Base-by-base conservation (phyloP, 2,888 invertebrate genomes). In the Lithophane semibrunnea region DNA sequence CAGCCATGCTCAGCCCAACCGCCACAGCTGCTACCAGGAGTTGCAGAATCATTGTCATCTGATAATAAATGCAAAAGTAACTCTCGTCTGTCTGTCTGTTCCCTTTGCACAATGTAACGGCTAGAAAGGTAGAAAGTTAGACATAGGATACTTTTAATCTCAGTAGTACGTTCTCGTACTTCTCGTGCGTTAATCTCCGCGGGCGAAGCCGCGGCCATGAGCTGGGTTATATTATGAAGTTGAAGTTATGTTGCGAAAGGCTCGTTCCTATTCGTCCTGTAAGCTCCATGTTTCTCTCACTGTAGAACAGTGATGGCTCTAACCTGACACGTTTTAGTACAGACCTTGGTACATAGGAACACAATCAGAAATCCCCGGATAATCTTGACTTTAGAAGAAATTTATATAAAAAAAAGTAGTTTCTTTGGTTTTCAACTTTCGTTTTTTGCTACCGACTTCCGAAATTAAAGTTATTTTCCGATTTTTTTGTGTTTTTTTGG, bases 41-140 rank as follows among this genome's bases (percentile, higher is more conserved):
- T n/a, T 56, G 44, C n/a, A 44, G 44, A 29, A 47, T 18, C 71
- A 56, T 71, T 3, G 16, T 71, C 29, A 56, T 70, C 73, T 73
- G 54, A 47, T 56, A 70, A 16, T 16, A 16, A 49, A 16, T 49
- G 16, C 16, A 16, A 49, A 49, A 49, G 13, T 49, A 49, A 16
- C 5, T 49, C 49, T 49, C 16, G 16, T 49, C 49, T 49, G 49
- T 49, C 16, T 49, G 16, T 49, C 47, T 49, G 49, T 16, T 49
- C 16, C 49, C 13, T 16, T 49, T 49, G 49, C 49, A 49, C 49
- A 49, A 16, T 16, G 5, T 49, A 49, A 16, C 49, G 16, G 16
- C 49, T 29, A 29, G 29, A 29, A 29, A 29, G 29, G 29, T 29
- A 29, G 29, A 29, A 1, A 29, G 29, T 29, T 29, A 29, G 29